A percentile compares a stretch with the other conserved stretches of the same genome.
phyloP scores from a whole-genome alignment of 1,140 invertebrate genomes.

The Eumeta japonica region DNA sequence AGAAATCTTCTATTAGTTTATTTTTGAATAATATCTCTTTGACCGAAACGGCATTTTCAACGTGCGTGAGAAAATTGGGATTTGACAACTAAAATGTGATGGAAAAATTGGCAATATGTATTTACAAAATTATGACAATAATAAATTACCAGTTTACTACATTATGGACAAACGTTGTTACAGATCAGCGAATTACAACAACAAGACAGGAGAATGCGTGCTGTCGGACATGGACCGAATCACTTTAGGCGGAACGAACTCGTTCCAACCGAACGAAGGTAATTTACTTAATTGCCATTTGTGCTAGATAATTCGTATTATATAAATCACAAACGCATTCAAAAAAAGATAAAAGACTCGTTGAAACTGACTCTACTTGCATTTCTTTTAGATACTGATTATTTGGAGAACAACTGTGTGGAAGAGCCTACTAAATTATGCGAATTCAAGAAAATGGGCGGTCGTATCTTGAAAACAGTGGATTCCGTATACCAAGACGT shows the following conservation, averaged over 20 bases:
- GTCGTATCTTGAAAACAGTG: conserved; percentile 88
- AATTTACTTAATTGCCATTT: conserved; percentile 12
- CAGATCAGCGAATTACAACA: conserved; percentile 89
- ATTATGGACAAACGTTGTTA: no score
- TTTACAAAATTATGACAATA: no score
- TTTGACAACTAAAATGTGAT: no score
- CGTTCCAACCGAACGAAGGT: conserved; percentile 70
- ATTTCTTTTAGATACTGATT: conserved; percentile 62
- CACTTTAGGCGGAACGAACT: conserved; percentile 75
- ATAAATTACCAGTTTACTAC: no score
- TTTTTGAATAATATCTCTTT: no score
- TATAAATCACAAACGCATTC: no score
- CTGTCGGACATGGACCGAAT: conserved; percentile 88
- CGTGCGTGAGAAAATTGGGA: no score
- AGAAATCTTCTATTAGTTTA: no score
- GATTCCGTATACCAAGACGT: conserved; percentile 91
- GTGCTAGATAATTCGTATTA: background rate
- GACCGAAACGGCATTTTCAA: no score
- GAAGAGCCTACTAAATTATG: conserved; percentile 88
- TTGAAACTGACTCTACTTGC: no score
- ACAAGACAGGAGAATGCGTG: conserved; percentile 80
- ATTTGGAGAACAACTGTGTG: conserved; percentile 88
- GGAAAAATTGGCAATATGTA: no score
- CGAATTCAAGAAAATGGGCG: conserved; percentile 86
- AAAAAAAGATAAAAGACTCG: no score